A percentile compares a stretch with the other conserved stretches of the same genome.
phyloP scores from a whole-genome alignment of 2,797 vertebrate species.

The Cyprinodon diabolis region DNA sequence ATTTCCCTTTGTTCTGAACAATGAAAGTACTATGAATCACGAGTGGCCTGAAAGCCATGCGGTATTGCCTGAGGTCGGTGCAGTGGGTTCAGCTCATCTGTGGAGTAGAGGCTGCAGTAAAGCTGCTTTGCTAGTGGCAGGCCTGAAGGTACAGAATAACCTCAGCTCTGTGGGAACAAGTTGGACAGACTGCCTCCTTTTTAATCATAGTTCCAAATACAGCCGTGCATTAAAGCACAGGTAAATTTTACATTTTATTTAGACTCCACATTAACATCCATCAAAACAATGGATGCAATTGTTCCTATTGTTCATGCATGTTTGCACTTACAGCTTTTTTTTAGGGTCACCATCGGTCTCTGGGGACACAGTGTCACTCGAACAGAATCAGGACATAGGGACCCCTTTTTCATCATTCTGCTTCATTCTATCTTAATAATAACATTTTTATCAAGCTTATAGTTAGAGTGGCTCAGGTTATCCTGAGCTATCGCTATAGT shows the following conservation, averaged over 20 bases:
- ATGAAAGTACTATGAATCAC: constrained; percentile 52
- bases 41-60: constrained; percentile 24
- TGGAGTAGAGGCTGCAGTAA: constrained; percentile 2
- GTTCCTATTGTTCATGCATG: neutral
- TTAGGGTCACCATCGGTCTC: neutral
- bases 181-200: neutral
- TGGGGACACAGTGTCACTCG: too few species aligned
- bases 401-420: too few species aligned
- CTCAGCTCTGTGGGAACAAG: neutral
- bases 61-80: constrained; percentile 24
- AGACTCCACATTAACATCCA: neutral
- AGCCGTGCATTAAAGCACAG: neutral
- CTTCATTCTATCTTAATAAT: too few species aligned
- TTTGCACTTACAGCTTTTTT: neutral
- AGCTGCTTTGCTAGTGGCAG: neutral
- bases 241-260: neutral
- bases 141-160: constrained; percentile 8
- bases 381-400: neutral
- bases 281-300: neutral
- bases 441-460: too few species aligned
- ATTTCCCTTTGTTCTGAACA: constrained; percentile 52
- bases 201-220: neutral
- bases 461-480: too few species aligned
- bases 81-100: constrained; percentile 12
- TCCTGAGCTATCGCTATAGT: too few species aligned